Evolutionary conservation across 2,113 vertebrate genomes (phyloP).

Genomic region (Gadus macrocephalus): DNA sequence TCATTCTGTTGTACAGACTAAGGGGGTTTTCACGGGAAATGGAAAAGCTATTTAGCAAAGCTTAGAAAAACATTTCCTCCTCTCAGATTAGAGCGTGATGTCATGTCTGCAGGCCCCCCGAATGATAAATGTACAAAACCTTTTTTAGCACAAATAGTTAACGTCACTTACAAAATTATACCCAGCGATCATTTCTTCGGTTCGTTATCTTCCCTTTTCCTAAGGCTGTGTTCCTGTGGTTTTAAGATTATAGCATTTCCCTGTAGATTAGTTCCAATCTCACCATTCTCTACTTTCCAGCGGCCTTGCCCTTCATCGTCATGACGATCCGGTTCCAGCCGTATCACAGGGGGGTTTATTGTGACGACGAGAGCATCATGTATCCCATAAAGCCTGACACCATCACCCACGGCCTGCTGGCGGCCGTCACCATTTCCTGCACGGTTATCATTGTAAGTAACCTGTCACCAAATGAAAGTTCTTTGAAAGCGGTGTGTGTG

Average conservation of each 20-base stretch:
- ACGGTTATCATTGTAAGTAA: slow-evolving; percentile 83
- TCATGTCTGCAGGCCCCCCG: slow-evolving; percentile 41
- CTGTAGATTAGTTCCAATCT: background rate
- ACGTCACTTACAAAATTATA: no score
- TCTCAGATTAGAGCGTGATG: slow-evolving; percentile 36
- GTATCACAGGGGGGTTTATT: slow-evolving; percentile 85
- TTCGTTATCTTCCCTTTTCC: no score
- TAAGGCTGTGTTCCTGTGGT: no score
- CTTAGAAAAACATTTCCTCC: slow-evolving; percentile 39
- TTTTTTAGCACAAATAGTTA: no score
- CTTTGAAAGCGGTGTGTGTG: background rate
- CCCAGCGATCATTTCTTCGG: no score
- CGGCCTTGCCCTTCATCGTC: slow-evolving; percentile 82
- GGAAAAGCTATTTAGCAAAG: slow-evolving; percentile 39
- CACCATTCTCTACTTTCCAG: slow-evolving; percentile 55
- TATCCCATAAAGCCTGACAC: slow-evolving; percentile 89
- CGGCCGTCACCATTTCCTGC: slow-evolving; percentile 83
- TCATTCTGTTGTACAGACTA: slow-evolving; percentile 14
- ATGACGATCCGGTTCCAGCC: slow-evolving; percentile 82
- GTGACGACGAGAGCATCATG: slow-evolving; percentile 83
- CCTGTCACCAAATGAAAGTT: background rate
- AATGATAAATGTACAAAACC: no score
- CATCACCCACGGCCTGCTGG: slow-evolving; percentile 88
- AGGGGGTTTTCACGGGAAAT: slow-evolving; percentile 13
- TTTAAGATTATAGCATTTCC: no score